A percentile compares a stretch with the other conserved stretches of the same genome.
phyloP scores from a whole-genome alignment of 2,888 invertebrate genomes.

The Oscheius sp. region DNA sequence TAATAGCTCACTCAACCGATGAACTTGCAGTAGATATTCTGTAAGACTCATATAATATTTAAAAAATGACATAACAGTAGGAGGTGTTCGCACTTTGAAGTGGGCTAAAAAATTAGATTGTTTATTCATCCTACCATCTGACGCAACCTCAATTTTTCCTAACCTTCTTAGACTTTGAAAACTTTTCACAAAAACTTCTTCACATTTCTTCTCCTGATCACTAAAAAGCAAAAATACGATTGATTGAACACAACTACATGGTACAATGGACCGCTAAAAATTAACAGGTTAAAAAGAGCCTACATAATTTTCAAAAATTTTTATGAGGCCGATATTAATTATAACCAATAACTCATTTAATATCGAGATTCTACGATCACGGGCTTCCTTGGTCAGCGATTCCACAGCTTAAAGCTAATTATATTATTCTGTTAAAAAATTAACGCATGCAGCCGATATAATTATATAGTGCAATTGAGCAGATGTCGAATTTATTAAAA shows the following conservation, averaged over 20 bases:
- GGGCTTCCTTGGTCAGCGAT: neutral
- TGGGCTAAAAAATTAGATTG: neutral
- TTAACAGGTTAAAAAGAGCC: neutral
- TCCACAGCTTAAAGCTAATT: neutral
- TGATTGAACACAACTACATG: slow-evolving; percentile 10
- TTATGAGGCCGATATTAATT: neutral
- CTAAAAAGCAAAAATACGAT: slow-evolving; percentile 18
- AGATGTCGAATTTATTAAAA: too few species aligned
- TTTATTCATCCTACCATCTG: neutral
- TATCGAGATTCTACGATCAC: neutral
- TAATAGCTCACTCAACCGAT: neutral
- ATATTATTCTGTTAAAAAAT: too few species aligned
- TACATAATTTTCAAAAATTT: slow-evolving; percentile 12
- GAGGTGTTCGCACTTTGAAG: neutral
- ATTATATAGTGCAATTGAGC: too few species aligned
- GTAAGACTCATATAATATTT: neutral
- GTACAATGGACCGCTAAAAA: neutral
- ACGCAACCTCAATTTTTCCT: neutral
- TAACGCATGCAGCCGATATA: too few species aligned
- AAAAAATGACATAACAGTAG: neutral
- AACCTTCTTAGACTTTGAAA: neutral
- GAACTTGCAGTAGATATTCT: slow-evolving; percentile 2
- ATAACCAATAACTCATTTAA: neutral
- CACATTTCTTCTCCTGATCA: slow-evolving; percentile 15
- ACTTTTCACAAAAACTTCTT: slow-evolving; percentile 11